Percentiles rank a stretch among this genome's conserved stretches.
These are phyloP conservation scores for Manduca sexta DNA, from an alignment of 1,140 invertebrate species.

Conservation along the genomic window DNA sequence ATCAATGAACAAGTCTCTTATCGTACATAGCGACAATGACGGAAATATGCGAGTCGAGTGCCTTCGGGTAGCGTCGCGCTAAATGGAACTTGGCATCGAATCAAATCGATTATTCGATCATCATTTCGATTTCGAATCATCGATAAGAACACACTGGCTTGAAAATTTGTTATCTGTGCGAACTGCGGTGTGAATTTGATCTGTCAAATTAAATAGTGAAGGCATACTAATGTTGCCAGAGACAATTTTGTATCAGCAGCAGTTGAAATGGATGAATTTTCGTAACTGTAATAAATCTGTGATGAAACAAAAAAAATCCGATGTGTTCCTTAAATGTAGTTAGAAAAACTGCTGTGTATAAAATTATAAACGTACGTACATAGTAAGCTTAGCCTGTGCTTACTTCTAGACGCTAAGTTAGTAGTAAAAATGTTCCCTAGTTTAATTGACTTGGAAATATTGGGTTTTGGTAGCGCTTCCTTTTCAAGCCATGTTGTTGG, in stretches of 20 bases:
- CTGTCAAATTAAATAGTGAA: too few relatives aligned
- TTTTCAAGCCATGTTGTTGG: conserved; percentile 55
- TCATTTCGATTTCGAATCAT: neutral
- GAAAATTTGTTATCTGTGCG: too few relatives aligned
- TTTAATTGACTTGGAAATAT: conserved; percentile 81
- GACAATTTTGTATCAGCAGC: too few relatives aligned
- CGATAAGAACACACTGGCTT: too few relatives aligned
- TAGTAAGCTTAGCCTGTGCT: conserved; percentile 65
- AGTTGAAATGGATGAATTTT: too few relatives aligned
- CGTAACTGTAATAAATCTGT: neutral
- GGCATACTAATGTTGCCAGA: too few relatives aligned
- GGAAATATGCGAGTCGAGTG: neutral
- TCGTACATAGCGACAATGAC: conserved; percentile 13
- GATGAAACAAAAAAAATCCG: neutral
- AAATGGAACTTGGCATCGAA: neutral
- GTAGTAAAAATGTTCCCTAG: conserved; percentile 77
- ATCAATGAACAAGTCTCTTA: conserved; percentile 56
- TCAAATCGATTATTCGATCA: neutral
- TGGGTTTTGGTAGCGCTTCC: conserved; percentile 59
- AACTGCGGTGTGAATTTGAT: too few relatives aligned
- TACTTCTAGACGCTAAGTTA: conserved; percentile 68
- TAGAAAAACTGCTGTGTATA: conserved; percentile 65
- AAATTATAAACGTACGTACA: conserved; percentile 70
- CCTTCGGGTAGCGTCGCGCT: neutral
- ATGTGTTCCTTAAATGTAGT: conserved; percentile 57